phyloP scores from a whole-genome alignment of 2,113 vertebrate genomes.

The Chelonoidis abingdonii region DNA sequence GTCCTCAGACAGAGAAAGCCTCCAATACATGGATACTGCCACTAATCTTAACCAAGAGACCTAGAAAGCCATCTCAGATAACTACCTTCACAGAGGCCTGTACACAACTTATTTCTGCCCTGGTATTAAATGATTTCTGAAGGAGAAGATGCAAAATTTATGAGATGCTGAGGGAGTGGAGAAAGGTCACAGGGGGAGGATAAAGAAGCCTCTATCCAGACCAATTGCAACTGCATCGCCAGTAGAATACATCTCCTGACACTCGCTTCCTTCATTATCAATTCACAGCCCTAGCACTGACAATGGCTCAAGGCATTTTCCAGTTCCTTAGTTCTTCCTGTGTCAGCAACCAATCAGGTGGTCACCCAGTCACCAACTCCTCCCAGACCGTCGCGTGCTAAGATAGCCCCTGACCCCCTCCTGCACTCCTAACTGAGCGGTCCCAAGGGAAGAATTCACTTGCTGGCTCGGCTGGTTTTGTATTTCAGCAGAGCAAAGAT shows the following conservation, averaged over 20 bases:
- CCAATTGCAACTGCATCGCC: accelerated
- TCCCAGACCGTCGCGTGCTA: not conserved
- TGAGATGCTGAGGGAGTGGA: not conserved
- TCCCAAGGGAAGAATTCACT: not conserved
- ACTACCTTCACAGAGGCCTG: not conserved
- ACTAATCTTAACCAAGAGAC: not conserved
- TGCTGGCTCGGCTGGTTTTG: not conserved
- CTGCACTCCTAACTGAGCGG: accelerated
- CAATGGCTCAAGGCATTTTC: constrained; percentile 21
- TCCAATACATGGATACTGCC: not conserved
- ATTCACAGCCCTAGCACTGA: accelerated
- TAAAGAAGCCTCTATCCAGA: not conserved
- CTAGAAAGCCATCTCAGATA: not conserved
- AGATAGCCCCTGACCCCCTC: not conserved
- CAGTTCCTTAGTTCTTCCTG: accelerated
- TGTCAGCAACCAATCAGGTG: not conserved
- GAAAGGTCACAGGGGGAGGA: not conserved
- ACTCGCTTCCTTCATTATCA: not conserved
- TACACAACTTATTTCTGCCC: not conserved
- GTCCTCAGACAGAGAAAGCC: not conserved
- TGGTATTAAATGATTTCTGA: not conserved
- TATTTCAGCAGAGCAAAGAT: not conserved
- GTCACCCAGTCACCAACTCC: not conserved
- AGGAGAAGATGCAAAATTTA: not conserved
- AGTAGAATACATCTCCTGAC: not conserved